These are phyloP conservation scores for Rutilus rutilus DNA, from an alignment of 2,113 vertebrate genomes.

Conservation along the genomic window DNA sequence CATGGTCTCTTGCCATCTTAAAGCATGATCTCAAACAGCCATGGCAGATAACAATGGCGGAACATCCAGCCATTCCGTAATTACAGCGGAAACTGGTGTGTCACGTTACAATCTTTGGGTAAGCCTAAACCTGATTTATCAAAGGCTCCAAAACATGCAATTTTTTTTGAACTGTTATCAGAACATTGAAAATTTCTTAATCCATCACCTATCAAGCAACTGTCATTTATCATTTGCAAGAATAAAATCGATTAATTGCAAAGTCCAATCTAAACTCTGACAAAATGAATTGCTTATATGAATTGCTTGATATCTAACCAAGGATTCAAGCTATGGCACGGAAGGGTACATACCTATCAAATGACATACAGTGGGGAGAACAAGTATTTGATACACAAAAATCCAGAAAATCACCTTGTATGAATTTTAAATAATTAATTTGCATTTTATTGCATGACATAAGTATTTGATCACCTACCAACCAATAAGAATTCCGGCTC, in stretches of 20 bases:
- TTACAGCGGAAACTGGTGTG: slow-evolving; percentile 32
- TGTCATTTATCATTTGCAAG: too few relatives aligned
- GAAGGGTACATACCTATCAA: background rate
- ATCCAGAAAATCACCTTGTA: too few relatives aligned
- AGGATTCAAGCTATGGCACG: background rate
- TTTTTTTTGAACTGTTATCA: background rate
- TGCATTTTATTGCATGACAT: too few relatives aligned
- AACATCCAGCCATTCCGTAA: slow-evolving; percentile 59
- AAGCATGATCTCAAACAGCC: slow-evolving; percentile 72
- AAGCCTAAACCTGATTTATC: slow-evolving; percentile 7
- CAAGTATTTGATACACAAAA: too few relatives aligned
- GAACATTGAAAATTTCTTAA: background rate
- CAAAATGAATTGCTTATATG: background rate
- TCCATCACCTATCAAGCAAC: background rate
- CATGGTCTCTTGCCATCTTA: slow-evolving; percentile 21
- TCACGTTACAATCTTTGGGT: background rate
- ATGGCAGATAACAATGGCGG: slow-evolving; percentile 72
- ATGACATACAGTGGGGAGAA: background rate
- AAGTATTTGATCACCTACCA: too few relatives aligned
- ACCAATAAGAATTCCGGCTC: too few relatives aligned
- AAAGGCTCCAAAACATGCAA: background rate
- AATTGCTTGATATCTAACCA: background rate
- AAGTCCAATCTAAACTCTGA: too few relatives aligned
- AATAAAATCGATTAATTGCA: too few relatives aligned
- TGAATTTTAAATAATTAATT: too few relatives aligned